Evolutionary conservation across 2,797 vertebrate genomes (phyloP), one percentile per base, ranked within the genome.

Genomic region (Lateolabrax maculatus): DNA sequence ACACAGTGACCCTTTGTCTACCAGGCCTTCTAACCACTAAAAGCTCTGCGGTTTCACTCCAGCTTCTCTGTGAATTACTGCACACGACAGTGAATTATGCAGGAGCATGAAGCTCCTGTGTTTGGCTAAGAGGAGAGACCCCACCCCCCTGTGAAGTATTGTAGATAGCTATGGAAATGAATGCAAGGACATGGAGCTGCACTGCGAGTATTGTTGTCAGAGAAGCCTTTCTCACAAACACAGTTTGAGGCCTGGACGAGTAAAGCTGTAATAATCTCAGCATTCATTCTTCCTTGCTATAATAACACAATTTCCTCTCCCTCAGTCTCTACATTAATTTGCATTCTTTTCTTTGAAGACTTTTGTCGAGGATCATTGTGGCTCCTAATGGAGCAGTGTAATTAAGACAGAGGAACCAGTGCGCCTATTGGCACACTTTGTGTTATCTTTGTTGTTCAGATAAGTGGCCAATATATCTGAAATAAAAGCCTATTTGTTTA

Each of bases 151-250:
- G 75, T 84, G 55, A 86, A 71, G 67, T 66, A 63, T 71, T 81
- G 67, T 57, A 84, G 75, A 85, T 34, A 75, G 73, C 79, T 75
- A 58, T 81, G 71, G 71, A 88, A 83, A 90, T 85, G 70, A 89
- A 90, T 89, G 89, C 86, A 75, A 62, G 75, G 80, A 87, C 90
- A 89, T 90, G 88, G 46, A 85, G 66, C 71, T 75, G 31, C 79
- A 70, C 64, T 37, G 65, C 23, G 36, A 75, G 66, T 57, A 71
- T 76, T 57, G 57, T 73, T 21, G 2, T 65, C 23, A 46, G 49
- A 69, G 69, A 78, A 49, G 63, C 36, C 56, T 77, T 65, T 67
- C 61, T 84, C 34, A 67, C 67, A 77, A 72, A 75, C 72, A 68
- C 75, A 81, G 76, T 86, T 78, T 80, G 78, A 83, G 72, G 41